Percentiles rank a stretch among this genome's conserved stretches.
Conservation (phyloP, 2,888 invertebrate species). For the Cactoblastis cactorum region DNA sequence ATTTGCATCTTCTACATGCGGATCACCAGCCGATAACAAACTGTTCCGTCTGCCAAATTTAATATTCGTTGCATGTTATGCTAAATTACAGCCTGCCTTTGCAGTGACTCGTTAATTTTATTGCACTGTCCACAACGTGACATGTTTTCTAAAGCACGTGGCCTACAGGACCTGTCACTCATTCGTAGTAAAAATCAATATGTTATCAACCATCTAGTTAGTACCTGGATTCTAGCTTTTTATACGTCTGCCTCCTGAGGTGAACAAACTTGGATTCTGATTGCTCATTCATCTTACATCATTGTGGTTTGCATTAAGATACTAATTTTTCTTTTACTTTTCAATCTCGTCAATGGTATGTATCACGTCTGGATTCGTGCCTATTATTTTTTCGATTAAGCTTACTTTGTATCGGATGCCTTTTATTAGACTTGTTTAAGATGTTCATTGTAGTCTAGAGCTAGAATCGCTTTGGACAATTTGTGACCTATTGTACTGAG, state of each 20-base stretch:
- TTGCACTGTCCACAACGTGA: constrained; percentile 56
- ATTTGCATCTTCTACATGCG: constrained; percentile 1
- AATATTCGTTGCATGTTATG: constrained; percentile 41
- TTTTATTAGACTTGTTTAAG: constrained; percentile 19
- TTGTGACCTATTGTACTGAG: constrained; percentile 51
- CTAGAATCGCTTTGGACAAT: constrained; percentile 44
- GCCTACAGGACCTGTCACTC: constrained; percentile 63
- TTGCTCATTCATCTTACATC: constrained; percentile 77
- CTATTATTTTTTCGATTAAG: constrained; percentile 21
- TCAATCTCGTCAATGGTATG: constrained; percentile 42
- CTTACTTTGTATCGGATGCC: constrained; percentile 23
- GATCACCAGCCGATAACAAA: constrained; percentile 9
- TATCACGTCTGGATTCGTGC: constrained; percentile 37
- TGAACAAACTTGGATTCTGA: constrained; percentile 71
- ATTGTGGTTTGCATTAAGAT: constrained; percentile 60
- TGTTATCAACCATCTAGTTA: constrained; percentile 69
- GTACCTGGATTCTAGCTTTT: constrained; percentile 71
- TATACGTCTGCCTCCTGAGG: constrained; percentile 71
- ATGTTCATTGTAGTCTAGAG: constrained; percentile 41
- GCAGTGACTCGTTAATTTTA: constrained; percentile 55
- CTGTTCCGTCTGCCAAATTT: constrained; percentile 40
- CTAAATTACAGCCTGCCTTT: constrained; percentile 46
- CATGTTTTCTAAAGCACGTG: constrained; percentile 52
- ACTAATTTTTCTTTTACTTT: constrained; percentile 56
- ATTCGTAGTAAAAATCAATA: constrained; percentile 75